Conservation (phyloP, 2,797 vertebrate species). For the Ptychadena robeensis region DNA sequence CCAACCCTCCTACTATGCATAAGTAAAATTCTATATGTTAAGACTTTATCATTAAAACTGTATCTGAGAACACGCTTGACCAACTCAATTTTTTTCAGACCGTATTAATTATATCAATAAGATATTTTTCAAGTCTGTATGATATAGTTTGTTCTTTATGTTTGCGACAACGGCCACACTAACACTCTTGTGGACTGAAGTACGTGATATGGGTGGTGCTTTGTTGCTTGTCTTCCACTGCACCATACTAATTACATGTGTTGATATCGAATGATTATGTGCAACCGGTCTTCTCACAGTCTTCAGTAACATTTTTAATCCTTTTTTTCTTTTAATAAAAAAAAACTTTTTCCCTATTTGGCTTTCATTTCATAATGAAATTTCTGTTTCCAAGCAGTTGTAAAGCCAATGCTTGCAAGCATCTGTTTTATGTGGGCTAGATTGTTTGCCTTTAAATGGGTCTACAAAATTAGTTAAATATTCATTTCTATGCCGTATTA, state of each 20-base stretch:
- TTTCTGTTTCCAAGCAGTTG: background rate
- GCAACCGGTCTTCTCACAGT: slow-evolving; percentile 76
- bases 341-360: background rate
- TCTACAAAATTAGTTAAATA: too few relatives aligned
- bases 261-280: slow-evolving; percentile 87
- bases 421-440: background rate
- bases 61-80: too few relatives aligned
- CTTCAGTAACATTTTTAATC: slow-evolving; percentile 76
- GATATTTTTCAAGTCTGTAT: background rate
- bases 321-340: background rate
- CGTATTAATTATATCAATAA: too few relatives aligned
- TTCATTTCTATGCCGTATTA: too few relatives aligned
- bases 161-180: slow-evolving; percentile 75
- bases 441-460: background rate
- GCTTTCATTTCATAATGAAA: background rate
- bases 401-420: background rate
- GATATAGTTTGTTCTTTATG: background rate
- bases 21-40: too few relatives aligned
- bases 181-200: slow-evolving; percentile 73
- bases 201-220: slow-evolving; percentile 80
- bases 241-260: slow-evolving; percentile 75
- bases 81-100: too few relatives aligned
- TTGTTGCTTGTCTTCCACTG: slow-evolving; percentile 75
- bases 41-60: too few relatives aligned
- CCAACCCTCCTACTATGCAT: too few relatives aligned